These are phyloP conservation scores for Pseudomugil gertrudae DNA, from an alignment of 2,797 vertebrate genomes.

Conservation along the genomic window DNA sequence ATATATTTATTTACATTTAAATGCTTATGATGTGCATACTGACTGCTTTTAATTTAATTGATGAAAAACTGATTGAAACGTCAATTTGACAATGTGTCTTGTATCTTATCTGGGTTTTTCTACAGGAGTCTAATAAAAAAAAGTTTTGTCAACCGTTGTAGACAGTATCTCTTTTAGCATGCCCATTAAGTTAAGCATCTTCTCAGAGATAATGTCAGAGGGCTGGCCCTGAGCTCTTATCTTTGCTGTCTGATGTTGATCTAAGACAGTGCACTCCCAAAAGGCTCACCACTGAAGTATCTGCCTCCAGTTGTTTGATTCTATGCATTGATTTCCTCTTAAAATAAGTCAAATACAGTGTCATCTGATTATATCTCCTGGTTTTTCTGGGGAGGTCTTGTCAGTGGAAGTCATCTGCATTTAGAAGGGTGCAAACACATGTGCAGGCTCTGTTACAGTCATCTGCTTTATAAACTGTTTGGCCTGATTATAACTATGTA, in stretches of 20 bases:
- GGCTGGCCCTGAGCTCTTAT: slow-evolving; percentile 10
- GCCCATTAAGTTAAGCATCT: slow-evolving; percentile 6
- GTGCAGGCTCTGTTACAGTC: not conserved
- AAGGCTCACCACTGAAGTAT: slow-evolving; percentile 11
- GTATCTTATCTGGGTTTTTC: not conserved
- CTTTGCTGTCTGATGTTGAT: slow-evolving; percentile 44
- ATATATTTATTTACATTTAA: too few relatives aligned
- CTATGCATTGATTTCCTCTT: slow-evolving; percentile 33
- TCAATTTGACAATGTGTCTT: not conserved
- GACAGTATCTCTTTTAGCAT: slow-evolving; percentile 16
- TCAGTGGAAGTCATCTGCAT: slow-evolving; percentile 5
- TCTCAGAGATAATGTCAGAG: slow-evolving; percentile 24
- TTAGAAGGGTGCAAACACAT: slow-evolving; percentile 6
- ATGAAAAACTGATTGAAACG: too few relatives aligned
- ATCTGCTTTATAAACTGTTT: not conserved
- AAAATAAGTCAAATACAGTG: slow-evolving; percentile 36
- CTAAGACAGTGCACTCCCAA: slow-evolving; percentile 17
- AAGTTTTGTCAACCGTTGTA: not conserved
- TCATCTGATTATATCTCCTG: slow-evolving; percentile 25
- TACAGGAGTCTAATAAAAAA: not conserved
- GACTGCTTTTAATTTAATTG: too few relatives aligned
- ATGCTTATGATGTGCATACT: too few relatives aligned
- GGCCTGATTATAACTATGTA: not conserved
- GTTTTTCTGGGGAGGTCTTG: slow-evolving; percentile 2
- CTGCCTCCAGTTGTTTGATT: slow-evolving; percentile 37